Conservation (phyloP, 2,888 invertebrate genomes). For the Habroteleia sp. region DNA sequence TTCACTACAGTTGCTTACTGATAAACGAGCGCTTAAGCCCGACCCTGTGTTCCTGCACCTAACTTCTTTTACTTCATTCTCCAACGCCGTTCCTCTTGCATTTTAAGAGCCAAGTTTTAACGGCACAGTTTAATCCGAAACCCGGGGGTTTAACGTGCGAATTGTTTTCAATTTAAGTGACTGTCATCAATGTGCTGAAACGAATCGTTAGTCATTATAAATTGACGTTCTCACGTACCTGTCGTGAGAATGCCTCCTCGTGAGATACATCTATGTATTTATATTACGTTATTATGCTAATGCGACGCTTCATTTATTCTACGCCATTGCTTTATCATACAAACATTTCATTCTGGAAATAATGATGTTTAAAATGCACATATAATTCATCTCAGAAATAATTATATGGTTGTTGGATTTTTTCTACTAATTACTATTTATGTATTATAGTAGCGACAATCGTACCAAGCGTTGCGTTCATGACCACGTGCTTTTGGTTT, state of each 20-base stretch:
- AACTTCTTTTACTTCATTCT: constrained; percentile 42
- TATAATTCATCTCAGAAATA: constrained; percentile 27
- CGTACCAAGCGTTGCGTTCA: no score
- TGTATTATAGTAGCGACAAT: no score
- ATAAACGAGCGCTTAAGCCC: constrained; percentile 79
- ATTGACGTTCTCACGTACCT: constrained; percentile 44
- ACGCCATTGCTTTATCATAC: constrained; percentile 37
- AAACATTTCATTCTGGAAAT: constrained; percentile 23
- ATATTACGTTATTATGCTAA: constrained; percentile 47
- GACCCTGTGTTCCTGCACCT: constrained; percentile 66
- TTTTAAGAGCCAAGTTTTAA: constrained; percentile 70
- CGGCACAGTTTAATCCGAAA: constrained; percentile 66
- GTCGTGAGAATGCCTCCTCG: constrained; percentile 37
- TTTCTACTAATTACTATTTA: constrained; percentile 19
- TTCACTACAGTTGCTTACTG: constrained; percentile 80
- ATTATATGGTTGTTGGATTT: constrained; percentile 35
- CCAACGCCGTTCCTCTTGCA: constrained; percentile 39
- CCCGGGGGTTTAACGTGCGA: constrained; percentile 27
- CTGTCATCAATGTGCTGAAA: constrained; percentile 69
- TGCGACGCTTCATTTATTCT: constrained; percentile 33
- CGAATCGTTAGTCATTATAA: constrained; percentile 36
- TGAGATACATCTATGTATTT: constrained; percentile 46
- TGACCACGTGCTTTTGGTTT: no score
- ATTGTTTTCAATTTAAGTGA: constrained; percentile 73
- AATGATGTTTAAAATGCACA: constrained; percentile 38